phyloP scores from a whole-genome alignment of 2,113 vertebrate genomes.

The Poeciliopsis occidentalis region DNA sequence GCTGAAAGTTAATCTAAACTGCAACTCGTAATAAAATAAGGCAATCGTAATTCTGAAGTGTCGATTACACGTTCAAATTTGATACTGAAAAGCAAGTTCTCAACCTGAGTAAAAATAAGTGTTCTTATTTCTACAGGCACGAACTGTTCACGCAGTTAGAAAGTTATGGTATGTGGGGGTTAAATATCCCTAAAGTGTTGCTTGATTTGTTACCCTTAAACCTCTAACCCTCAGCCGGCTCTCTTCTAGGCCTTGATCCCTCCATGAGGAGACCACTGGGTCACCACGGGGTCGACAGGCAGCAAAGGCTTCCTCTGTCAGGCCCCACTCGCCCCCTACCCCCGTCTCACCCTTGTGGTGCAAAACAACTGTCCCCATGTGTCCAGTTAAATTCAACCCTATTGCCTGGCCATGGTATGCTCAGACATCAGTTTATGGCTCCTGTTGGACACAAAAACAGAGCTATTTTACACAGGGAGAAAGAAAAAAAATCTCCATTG shows the following conservation, averaged over 20 bases:
- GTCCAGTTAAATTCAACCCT: conserved; percentile 82
- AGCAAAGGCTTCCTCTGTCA: conserved; percentile 79
- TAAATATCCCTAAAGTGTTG: conserved; percentile 79
- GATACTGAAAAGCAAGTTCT: conserved; percentile 12
- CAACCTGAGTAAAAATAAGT: conserved; percentile 46
- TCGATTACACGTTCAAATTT: background rate
- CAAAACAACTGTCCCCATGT: conserved; percentile 86
- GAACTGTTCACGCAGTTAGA: conserved; percentile 44
- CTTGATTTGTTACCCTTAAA: conserved; percentile 83
- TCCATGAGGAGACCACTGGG: conserved; percentile 76
- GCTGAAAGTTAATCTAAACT: conserved; percentile 7
- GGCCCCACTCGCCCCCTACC: conserved; percentile 10
- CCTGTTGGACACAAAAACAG: conserved; percentile 82
- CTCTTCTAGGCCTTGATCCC: conserved; percentile 76
- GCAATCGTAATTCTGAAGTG: conserved; percentile 19
- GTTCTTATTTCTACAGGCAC: conserved; percentile 32
- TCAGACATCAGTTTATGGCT: conserved; percentile 80
- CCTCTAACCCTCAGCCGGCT: conserved; percentile 79
- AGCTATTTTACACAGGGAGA: conserved; percentile 83
- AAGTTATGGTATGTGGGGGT: conserved; percentile 64
- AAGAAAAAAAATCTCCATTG: conserved; percentile 82
- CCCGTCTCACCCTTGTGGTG: conserved; percentile 67
- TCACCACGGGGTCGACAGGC: conserved; percentile 81
- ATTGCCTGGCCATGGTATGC: conserved; percentile 83
- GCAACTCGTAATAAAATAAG: conserved; percentile 9